Base-by-base conservation (phyloP, 2,888 invertebrate genomes). In the Agriopis aurantiaria region DNA sequence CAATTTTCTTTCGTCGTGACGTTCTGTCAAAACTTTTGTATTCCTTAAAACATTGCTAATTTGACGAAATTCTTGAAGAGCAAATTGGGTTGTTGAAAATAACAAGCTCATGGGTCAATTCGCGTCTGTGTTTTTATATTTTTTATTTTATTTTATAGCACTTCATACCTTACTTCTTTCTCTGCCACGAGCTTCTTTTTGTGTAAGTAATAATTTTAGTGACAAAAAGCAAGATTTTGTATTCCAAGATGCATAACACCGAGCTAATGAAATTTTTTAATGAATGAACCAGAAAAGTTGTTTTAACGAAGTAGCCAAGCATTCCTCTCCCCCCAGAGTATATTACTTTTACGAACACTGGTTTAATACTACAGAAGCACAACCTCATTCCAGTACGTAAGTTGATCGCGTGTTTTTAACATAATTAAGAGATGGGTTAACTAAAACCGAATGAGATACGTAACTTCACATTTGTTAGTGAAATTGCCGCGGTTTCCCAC, bases 381-480 rank as follows among this genome's bases (percentile, higher is more conserved):
- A 49, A 43, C 65, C 70, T 64, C 70, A 55, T 68, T 71, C 64
- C 59, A 65, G 65, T 62, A 59, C 59, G 65, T 45, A 69, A 66
- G 14, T 67, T 62, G 53, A 53, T 53, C 11, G 43, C 58, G 58
- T 66, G 70, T 66, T 70, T 69, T 70, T 63, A 72, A 72, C 69
- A 63, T 69, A 69, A 72, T 72, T 69, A 72, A 72, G 68, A 69
- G 68, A 68, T 66, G 61, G 59, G 65, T 72, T 66, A 69, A 61
- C 64, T 69, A 72, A 72, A 69, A 72, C 64, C 58, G 53, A 71
- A 71, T 68, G 68, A 60, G 65, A 62, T 71, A 68, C 64, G 68
- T 57, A 65, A 71, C 71, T 58, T 61, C 57, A 52, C 71, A 68
- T 71, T 71, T 68, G 71, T 68, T 65, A 71, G 68, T 65, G 64